A percentile compares a stretch with the other conserved stretches of the same genome.
Evolutionary conservation across 2,888 invertebrate genomes (phyloP).

Genomic region (Dione juno): DNA sequence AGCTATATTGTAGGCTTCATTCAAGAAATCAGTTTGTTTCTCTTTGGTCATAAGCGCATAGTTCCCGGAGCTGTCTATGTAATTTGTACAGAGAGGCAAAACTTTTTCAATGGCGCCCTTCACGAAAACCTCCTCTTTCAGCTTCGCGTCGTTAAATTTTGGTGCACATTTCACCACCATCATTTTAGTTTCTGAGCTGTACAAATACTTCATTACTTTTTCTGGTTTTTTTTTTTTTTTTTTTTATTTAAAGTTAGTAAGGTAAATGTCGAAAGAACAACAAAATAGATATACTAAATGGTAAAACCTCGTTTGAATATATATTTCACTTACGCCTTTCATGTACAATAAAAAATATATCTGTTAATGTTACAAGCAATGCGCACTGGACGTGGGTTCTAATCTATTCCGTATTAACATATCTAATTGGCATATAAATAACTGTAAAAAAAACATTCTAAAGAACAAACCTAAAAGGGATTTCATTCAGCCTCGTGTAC

Average conservation of each 20-base stretch:
- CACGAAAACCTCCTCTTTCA: slow-evolving; percentile 92
- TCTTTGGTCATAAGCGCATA: slow-evolving; percentile 89
- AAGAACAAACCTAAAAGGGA: slow-evolving; percentile 90
- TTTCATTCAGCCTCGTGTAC: slow-evolving; percentile 94
- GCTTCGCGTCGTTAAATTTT: slow-evolving; percentile 88
- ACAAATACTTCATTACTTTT: too few relatives aligned
- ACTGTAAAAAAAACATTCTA: slow-evolving; percentile 5
- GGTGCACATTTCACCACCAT: slow-evolving; percentile 98
- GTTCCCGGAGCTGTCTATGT: slow-evolving; percentile 88
- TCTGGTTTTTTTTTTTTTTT: too few relatives aligned
- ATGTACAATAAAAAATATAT: too few relatives aligned
- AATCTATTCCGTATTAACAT: too few relatives aligned
- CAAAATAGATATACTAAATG: too few relatives aligned
- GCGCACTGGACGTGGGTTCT: too few relatives aligned
- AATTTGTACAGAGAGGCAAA: slow-evolving; percentile 92
- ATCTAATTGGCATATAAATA: too few relatives aligned
- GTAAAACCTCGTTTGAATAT: too few relatives aligned
- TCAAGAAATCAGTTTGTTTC: slow-evolving; percentile 91
- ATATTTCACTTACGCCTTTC: too few relatives aligned
- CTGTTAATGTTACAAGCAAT: too few relatives aligned
- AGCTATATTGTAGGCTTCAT: slow-evolving; percentile 93
- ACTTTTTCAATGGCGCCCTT: slow-evolving; percentile 98
- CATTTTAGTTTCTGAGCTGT: slow-evolving; percentile 97
- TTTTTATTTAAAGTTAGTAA: too few relatives aligned
- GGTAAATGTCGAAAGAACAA: too few relatives aligned